Evolutionary conservation across 2,888 invertebrate species (phyloP).

Genomic region (Bugula neritina): DNA sequence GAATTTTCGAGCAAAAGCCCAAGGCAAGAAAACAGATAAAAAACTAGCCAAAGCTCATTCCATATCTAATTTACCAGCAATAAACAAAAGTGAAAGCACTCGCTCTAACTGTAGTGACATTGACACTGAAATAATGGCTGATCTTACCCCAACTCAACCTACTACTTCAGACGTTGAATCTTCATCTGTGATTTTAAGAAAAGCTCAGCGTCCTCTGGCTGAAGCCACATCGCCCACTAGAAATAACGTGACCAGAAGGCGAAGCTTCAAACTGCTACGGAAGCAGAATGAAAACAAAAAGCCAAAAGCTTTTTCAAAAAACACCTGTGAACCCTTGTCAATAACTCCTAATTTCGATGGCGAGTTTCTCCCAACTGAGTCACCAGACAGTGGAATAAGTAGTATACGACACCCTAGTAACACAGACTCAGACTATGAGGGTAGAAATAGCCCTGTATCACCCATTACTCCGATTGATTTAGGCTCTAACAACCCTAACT

Average conservation of each 20-base stretch:
- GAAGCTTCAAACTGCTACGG: constrained; percentile 13
- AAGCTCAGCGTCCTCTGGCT: background rate
- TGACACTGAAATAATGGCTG: background rate
- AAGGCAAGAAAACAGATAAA: constrained; percentile 15
- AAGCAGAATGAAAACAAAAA: constrained; percentile 27
- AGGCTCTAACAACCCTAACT: background rate
- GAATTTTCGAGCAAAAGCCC: constrained; percentile 16
- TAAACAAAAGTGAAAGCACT: background rate
- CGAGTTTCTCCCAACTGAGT: background rate
- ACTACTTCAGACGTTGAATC: background rate
- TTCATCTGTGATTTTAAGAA: constrained; percentile 1
- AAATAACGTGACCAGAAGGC: background rate
- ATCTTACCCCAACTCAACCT: background rate
- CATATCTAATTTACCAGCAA: constrained; percentile 9
- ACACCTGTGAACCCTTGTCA: background rate
- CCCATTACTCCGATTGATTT: background rate
- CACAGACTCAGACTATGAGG: constrained; percentile 18
- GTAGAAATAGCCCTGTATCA: background rate
- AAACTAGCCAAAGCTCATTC: constrained; percentile 17
- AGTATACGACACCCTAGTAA: background rate
- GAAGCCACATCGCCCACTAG: background rate
- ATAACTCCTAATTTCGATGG: background rate
- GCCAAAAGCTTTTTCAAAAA: constrained; percentile 2
- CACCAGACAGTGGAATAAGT: constrained; percentile 19
- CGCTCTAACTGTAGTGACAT: background rate